These are phyloP conservation scores for Drosophila emarginata DNA, from an alignment of 2,888 invertebrate species.

Conservation along the genomic window DNA sequence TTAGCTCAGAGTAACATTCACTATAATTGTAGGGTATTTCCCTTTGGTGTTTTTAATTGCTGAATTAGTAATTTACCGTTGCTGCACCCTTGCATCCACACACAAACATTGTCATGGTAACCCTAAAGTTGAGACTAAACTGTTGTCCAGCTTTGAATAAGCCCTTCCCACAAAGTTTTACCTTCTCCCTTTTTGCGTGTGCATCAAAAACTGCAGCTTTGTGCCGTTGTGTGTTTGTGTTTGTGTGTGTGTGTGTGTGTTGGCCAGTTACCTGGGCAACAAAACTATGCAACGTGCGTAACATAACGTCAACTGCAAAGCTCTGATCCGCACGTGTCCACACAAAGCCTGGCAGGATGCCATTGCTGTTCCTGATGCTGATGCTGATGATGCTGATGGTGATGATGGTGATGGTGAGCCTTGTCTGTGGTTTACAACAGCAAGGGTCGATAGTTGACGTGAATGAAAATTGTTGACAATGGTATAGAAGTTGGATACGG, in stretches of 20 bases:
- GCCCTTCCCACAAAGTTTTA: too few species aligned
- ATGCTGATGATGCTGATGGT: slow-evolving; percentile 6
- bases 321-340: slow-evolving; percentile 40
- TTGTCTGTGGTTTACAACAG: slow-evolving; percentile 14
- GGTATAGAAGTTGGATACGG: background rate
- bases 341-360: slow-evolving; percentile 25
- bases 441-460: background rate
- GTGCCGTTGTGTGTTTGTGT: too few species aligned
- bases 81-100: too few species aligned
- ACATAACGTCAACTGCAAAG: slow-evolving; percentile 41
- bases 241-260: slow-evolving; percentile 31
- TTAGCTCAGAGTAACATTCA: too few species aligned
- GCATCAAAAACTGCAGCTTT: slow-evolving; percentile 41
- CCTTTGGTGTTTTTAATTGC: background rate
- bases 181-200: slow-evolving; percentile 1
- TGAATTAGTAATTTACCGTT: background rate
- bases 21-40: background rate
- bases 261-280: slow-evolving; percentile 30
- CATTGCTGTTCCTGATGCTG: slow-evolving; percentile 23
- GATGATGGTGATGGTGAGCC: slow-evolving; percentile 33
- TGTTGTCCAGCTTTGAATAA: slow-evolving; percentile 4
- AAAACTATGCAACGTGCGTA: slow-evolving; percentile 29
- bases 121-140: slow-evolving; percentile 19
- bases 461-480: slow-evolving; percentile 2
- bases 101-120: slow-evolving; percentile 33